Percentiles rank a stretch among this genome's conserved stretches.
phyloP scores from a whole-genome alignment of 2,797 vertebrate species.

The Cossypha niveicapilla region DNA sequence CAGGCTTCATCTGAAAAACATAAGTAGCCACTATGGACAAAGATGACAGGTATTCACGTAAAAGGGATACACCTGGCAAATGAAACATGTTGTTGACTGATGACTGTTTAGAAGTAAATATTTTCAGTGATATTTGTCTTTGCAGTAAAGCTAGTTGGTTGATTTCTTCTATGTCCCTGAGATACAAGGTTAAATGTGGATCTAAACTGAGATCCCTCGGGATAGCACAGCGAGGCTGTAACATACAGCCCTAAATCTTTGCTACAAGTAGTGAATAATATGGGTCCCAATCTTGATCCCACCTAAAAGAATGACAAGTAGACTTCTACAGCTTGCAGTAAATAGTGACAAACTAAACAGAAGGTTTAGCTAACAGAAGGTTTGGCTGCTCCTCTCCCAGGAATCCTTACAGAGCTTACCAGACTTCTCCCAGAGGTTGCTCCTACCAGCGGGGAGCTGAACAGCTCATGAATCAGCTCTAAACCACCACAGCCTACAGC shows the following conservation, averaged over 20 bases:
- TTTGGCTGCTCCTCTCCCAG: not conserved
- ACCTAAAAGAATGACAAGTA: not conserved
- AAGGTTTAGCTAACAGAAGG: not conserved
- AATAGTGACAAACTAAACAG: not conserved
- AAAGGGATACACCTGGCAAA: not conserved
- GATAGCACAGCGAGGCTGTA: not conserved
- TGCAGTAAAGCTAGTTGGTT: not conserved
- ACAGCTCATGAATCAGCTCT: slow-evolving; percentile 1
- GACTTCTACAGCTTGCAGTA: not conserved
- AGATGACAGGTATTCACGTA: not conserved
- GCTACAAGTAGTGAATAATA: not conserved
- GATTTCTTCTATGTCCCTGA: not conserved
- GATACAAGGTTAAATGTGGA: not conserved
- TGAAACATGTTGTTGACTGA: fast-evolving
- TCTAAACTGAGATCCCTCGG: not conserved
- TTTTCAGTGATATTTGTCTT: not conserved
- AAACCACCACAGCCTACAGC: not conserved
- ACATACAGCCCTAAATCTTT: not conserved
- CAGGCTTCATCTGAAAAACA: not conserved
- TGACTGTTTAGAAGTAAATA: not conserved
- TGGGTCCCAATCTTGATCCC: not conserved
- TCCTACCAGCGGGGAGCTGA: not conserved
- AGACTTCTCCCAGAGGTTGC: not conserved
- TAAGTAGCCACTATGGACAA: not conserved
- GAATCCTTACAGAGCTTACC: not conserved